Base-by-base conservation (phyloP, 2,797 vertebrate genomes). In the Sebastolobus alascanus region DNA sequence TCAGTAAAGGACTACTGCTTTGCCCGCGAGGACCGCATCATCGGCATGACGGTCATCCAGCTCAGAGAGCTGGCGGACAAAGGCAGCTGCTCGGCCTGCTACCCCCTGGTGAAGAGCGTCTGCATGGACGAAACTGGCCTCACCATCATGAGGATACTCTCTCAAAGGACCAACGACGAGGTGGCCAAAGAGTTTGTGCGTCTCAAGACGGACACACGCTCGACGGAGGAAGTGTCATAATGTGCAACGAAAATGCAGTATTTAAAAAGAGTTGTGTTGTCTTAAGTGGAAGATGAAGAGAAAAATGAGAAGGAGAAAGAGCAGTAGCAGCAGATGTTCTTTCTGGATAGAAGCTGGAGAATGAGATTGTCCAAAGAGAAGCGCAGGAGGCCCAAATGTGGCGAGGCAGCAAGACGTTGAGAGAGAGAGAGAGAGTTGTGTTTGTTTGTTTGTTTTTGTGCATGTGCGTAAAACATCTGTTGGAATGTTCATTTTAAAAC, bases 1-100 rank as follows among this genome's bases (percentile, higher is more conserved):
- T 97, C 97, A 0, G 98, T 99, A 76, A 99, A 99, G 90, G 99
- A 99, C 93, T 99, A 99, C 94, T 99, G 99, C 96, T 99, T 99
- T 18, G 99, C 99, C 14, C 95, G 99, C 0, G 98, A 99, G 87
- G 99, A 99, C 84, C 97, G 97, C 55, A 33, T 99, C 64, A 95
- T 99, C 0, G 99, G 99, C 73, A 97, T 99, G 97, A 96, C 97
- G 0, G 98, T 99, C 31, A 97, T 99, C 87, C 98, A 97, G 93
- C 96, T 99, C 68, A 93, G 95, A 29, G 95, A 92, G 87, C 93
- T 99, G 68, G 95, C 92, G 0, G 98, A 98, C 70, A 96, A 95
- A 75, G 97, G 96, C n/a, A 95, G 97, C 93, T 93, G 96, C 22
- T 92, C 96, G 0, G 95, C 96, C 11, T 96, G 95, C 95, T 98